Conservation (phyloP, 1,140 invertebrate genomes). For the Idris sp. region DNA sequence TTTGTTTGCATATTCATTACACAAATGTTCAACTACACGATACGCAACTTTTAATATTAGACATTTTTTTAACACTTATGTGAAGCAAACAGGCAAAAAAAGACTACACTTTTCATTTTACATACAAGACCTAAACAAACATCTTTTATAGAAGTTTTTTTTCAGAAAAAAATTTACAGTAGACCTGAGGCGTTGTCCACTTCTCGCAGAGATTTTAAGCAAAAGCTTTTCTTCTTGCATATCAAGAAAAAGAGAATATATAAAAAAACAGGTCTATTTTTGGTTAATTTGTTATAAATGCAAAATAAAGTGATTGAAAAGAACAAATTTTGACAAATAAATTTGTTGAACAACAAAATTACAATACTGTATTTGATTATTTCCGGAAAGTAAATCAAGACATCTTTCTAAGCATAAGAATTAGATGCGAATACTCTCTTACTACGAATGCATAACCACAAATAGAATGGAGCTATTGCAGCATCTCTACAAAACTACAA, state of each 20-base stretch:
- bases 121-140: constrained; percentile 12
- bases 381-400: constrained; percentile 25
- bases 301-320: too few relatives aligned
- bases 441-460: constrained; percentile 48
- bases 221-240: constrained; percentile 17
- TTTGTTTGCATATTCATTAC: too few relatives aligned
- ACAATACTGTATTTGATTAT: neutral
- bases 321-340: too few relatives aligned
- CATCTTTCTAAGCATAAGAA: constrained; percentile 20
- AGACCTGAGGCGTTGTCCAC: constrained; percentile 21
- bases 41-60: neutral
- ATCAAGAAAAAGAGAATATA: constrained; percentile 8
- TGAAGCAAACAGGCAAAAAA: neutral
- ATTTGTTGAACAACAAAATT: neutral
- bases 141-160: constrained; percentile 9
- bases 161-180: constrained; percentile 1
- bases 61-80: neutral
- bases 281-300: too few relatives aligned
- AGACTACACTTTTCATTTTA: constrained; percentile 7
- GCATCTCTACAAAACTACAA: constrained; percentile 35
- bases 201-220: constrained; percentile 2
- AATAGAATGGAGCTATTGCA: constrained; percentile 58
- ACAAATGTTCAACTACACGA: too few relatives aligned
- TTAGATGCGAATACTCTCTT: constrained; percentile 28
- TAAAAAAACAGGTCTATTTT: too few relatives aligned